Evolutionary conservation across 1,140 invertebrate genomes (phyloP).

Genomic region (Drosophila triauraria): DNA sequence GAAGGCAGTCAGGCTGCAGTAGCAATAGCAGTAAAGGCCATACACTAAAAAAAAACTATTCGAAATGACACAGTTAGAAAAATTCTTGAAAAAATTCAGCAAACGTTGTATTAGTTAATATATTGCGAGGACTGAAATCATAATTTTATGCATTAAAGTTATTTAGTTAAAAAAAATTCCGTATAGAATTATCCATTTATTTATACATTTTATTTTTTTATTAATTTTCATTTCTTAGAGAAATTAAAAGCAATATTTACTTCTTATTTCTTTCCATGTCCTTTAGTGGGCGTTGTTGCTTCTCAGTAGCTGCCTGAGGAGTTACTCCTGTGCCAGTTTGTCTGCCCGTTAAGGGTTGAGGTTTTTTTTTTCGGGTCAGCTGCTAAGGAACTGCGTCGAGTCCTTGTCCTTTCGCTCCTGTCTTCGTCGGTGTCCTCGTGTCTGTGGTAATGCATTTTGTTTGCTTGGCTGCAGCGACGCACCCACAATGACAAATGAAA

Average conservation of each 20-base stretch:
- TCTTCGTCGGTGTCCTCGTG: constrained; percentile 32
- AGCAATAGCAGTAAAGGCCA: constrained; percentile 5
- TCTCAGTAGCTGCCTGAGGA: constrained; percentile 19
- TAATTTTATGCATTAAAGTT: not conserved
- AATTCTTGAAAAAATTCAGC: not conserved
- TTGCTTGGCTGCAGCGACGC: constrained; percentile 60
- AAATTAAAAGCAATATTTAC: no score
- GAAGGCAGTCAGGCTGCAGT: constrained; percentile 59
- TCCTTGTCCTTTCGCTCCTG: constrained; percentile 42
- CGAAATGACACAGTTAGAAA: not conserved
- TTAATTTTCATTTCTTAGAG: no score
- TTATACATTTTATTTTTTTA: no score
- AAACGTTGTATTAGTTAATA: not conserved
- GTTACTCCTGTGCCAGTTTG: constrained; percentile 21
- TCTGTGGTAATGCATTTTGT: constrained; percentile 76
- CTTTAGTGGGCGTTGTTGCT: constrained; percentile 4
- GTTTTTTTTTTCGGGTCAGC: constrained; percentile 52
- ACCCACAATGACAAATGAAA: constrained; percentile 77
- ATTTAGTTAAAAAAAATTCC: no score
- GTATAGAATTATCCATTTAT: no score
- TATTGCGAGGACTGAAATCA: not conserved
- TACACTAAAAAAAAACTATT: not conserved
- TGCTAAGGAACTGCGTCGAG: constrained; percentile 49
- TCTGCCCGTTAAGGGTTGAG: constrained; percentile 34
- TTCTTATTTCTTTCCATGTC: not conserved